These are phyloP conservation scores for Thera britannica DNA, from an alignment of 2,888 invertebrate species.

Conservation along the genomic window DNA sequence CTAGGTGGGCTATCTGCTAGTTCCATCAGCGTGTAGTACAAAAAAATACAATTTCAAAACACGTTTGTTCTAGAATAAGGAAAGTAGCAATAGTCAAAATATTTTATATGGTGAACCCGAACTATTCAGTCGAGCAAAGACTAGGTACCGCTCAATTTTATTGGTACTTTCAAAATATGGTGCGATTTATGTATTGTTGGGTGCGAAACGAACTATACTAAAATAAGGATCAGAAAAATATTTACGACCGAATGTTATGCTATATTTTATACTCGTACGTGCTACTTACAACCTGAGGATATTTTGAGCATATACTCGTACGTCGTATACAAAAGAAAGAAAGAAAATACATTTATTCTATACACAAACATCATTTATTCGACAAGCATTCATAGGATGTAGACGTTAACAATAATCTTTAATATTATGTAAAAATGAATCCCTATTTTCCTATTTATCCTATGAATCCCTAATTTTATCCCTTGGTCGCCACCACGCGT, in stretches of 20 bases:
- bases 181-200: slow-evolving; percentile 7
- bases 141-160: slow-evolving; percentile 5
- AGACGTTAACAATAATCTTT: too few species aligned
- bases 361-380: too few species aligned
- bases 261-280: slow-evolving; percentile 11
- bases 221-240: slow-evolving; percentile 15
- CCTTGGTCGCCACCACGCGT: too few species aligned
- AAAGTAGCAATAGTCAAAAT: not conserved
- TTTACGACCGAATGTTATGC: slow-evolving; percentile 9
- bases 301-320: not conserved
- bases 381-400: too few species aligned
- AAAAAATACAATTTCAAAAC: not conserved
- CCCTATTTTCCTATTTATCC: too few species aligned
- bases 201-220: slow-evolving; percentile 1
- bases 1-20: too few species aligned
- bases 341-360: too few species aligned
- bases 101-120: not conserved
- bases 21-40: too few species aligned
- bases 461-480: too few species aligned
- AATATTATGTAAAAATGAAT: too few species aligned
- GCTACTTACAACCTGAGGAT: not conserved
- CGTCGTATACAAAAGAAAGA: too few species aligned
- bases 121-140: not conserved
- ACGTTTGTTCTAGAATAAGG: not conserved
- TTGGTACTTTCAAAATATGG: slow-evolving; percentile 2